These are phyloP conservation scores for Halocynthia roretzi DNA, from an alignment of 23 tunicate genomes.

Conservation along the genomic window DNA sequence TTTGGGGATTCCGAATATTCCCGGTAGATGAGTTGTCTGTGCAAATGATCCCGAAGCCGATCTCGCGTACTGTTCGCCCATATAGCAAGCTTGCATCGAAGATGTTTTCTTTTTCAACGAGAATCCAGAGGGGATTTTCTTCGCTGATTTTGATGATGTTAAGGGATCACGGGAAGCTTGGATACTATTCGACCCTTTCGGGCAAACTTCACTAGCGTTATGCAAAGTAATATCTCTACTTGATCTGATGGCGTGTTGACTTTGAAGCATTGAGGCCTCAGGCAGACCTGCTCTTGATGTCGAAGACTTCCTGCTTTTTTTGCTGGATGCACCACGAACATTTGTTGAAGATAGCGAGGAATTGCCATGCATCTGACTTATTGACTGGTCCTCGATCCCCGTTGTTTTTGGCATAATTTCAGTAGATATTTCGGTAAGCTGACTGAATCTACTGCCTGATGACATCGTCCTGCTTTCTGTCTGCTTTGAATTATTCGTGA, in stretches of 20 bases:
- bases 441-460: not conserved
- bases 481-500: not conserved
- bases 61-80: slow-evolving; percentile 8
- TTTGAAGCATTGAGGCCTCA: too few relatives aligned
- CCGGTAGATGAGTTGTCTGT: slow-evolving; percentile 10
- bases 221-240: too few relatives aligned
- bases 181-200: not conserved
- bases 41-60: not conserved
- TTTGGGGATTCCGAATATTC: not conserved
- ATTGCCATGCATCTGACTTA: too few relatives aligned
- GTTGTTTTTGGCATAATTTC: too few relatives aligned
- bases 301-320: too few relatives aligned
- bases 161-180: not conserved
- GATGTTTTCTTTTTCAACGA: not conserved
- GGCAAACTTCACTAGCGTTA: too few relatives aligned
- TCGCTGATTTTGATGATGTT: not conserved
- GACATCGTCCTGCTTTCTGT: not conserved
- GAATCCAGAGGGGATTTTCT: not conserved
- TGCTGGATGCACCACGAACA: too few relatives aligned
- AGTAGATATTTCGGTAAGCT: too few relatives aligned
- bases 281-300: too few relatives aligned
- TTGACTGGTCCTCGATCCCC: too few relatives aligned
- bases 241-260: too few relatives aligned
- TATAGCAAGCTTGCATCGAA: not conserved
- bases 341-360: too few relatives aligned